Evolutionary conservation across 2,797 vertebrate species (phyloP).

Genomic region (Botia kubotai): DNA sequence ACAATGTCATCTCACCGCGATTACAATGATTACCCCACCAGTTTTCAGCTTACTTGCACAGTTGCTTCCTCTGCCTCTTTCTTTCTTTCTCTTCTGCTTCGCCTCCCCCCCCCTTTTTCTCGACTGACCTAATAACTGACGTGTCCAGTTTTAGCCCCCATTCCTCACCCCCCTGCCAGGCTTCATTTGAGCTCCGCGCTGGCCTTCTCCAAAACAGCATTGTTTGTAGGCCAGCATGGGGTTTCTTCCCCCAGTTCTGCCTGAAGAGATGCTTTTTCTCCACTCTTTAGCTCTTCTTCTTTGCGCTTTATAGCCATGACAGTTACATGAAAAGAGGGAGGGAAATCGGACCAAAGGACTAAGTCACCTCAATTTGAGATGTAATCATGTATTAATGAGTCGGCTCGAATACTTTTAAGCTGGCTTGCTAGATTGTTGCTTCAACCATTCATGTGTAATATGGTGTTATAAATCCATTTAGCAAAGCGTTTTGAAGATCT

Average conservation of each 20-base stretch:
- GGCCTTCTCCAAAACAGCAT: constrained; percentile 76
- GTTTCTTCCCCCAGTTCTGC: constrained; percentile 69
- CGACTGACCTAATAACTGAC: constrained; percentile 77
- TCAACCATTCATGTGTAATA: constrained; percentile 33
- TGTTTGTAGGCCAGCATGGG: constrained; percentile 82
- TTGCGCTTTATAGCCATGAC: constrained; percentile 73
- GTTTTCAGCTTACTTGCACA: constrained; percentile 46
- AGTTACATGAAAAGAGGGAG: constrained; percentile 73
- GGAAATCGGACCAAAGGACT: constrained; percentile 63
- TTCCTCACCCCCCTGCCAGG: constrained; percentile 57
- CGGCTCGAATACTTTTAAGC: constrained; percentile 26
- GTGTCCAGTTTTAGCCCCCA: constrained; percentile 72
- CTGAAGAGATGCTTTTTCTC: constrained; percentile 67
- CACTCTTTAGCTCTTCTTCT: constrained; percentile 72
- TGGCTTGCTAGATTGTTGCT: constrained; percentile 35
- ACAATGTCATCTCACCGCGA: constrained; percentile 69
- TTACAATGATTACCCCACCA: constrained; percentile 52
- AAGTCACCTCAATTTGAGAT: constrained; percentile 68
- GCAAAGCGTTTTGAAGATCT: not conserved
- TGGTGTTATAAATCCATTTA: constrained; percentile 29
- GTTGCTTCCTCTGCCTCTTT: constrained; percentile 41
- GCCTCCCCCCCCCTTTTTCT: constrained; percentile 51
- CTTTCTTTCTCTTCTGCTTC: constrained; percentile 35
- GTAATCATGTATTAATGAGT: constrained; percentile 67
- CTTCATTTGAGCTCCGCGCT: constrained; percentile 74